Base-by-base conservation (phyloP, 2,797 vertebrate species). In the Pseudochirops corinnae region DNA sequence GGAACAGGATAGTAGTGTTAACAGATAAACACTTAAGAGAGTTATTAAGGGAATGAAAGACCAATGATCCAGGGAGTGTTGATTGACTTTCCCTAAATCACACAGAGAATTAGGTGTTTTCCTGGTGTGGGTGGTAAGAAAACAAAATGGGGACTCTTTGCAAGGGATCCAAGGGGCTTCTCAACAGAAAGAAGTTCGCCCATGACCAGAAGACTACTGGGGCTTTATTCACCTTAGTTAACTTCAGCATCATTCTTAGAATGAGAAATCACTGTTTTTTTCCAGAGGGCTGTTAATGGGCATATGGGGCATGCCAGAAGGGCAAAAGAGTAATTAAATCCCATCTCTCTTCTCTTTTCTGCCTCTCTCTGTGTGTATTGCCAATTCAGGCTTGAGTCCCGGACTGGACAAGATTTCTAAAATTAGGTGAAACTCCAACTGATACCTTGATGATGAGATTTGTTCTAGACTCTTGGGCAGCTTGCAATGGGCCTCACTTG, bases 21-120 rank as follows among this genome's bases (percentile, higher is more conserved):
- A 87, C 74, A 93, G 94, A 87, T 94, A 55, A 57, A 93, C 91
- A 93, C 95, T 96, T 97, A 97, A 46, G 96, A 97, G 96, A 96
- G 92, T 95, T 94, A 93, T 74, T 67, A 93, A 39, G n/a, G 67
- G n/a, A 82, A 82, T 46, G n/a, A 82, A 82, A n/a, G 9, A 87
- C 31, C 60, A 67, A 67, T 5, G 28, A 67, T 33, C 12, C 31
- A 67, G 31, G 31, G 31, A 67, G 31, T 33, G 13, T 33, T 67
- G 31, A 16, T 33, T 62, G 92, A 93, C 62, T 95, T 96, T 94
- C 90, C 95, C 3, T 87, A 94, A 92, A 55, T 90, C 91, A 94
- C 82, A 92, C n/a, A 90, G 60, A 67, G 93, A 56, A 67, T 92
- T 33, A 56, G 92, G 67, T 67, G 90, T 95, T 94, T 46, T 29